A percentile compares a stretch with the other conserved stretches of the same genome.
Evolutionary conservation across 2,113 vertebrate species (phyloP).

Genomic region (Chionodraco myersi): DNA sequence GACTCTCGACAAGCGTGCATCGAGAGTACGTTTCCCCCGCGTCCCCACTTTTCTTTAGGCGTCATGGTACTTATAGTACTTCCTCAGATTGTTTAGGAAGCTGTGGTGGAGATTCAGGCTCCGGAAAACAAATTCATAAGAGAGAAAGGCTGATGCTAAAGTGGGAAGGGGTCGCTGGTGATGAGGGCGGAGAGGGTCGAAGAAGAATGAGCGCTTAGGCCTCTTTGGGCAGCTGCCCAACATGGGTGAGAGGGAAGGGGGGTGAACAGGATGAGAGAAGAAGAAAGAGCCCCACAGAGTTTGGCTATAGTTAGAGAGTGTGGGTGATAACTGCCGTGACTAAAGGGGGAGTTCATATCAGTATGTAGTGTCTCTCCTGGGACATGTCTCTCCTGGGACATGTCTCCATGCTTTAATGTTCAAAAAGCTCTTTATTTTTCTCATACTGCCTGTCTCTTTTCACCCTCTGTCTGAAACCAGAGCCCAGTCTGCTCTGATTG

Average conservation of each 20-base stretch:
- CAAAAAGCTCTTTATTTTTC: no score
- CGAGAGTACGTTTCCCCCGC: constrained; percentile 30
- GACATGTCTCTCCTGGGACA: no score
- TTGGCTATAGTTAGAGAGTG: constrained; percentile 11
- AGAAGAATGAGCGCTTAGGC: constrained; percentile 67
- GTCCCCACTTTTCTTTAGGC: constrained; percentile 17
- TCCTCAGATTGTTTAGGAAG: constrained; percentile 14
- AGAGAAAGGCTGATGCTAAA: constrained; percentile 68
- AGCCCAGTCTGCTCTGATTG: no score
- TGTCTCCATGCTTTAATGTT: no score
- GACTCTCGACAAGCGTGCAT: constrained; percentile 39
- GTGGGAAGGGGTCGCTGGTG: constrained; percentile 40
- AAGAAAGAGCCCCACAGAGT: constrained; percentile 25
- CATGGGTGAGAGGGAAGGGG: constrained; percentile 68
- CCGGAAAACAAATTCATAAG: constrained; percentile 48
- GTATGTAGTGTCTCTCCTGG: no score
- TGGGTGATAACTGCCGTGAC: background rate
- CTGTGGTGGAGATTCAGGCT: constrained; percentile 30
- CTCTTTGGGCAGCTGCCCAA: constrained; percentile 79
- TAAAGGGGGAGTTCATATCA: no score
- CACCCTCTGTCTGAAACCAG: no score
- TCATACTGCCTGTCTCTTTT: no score
- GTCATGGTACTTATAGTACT: constrained; percentile 27
- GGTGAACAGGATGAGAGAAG: constrained; percentile 27
- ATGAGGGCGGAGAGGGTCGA: constrained; percentile 37